These are phyloP conservation scores for Pterostichus niger DNA, from an alignment of 2,888 invertebrate genomes.

Conservation along the genomic window DNA sequence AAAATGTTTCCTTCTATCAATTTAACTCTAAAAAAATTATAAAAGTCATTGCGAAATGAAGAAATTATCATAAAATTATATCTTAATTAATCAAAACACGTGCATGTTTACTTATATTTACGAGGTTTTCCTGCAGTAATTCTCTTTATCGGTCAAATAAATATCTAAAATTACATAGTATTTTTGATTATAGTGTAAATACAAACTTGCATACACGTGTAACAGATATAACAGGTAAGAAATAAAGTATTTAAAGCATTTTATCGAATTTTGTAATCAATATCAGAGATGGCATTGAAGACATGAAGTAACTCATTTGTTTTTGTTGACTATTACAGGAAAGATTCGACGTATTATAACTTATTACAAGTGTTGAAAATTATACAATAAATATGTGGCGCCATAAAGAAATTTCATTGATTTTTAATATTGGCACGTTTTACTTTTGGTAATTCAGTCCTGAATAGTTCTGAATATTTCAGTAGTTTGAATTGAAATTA, in stretches of 20 bases:
- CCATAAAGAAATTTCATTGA: neutral
- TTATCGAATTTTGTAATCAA: constrained; percentile 24
- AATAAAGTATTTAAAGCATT: constrained; percentile 13
- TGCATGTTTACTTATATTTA: neutral
- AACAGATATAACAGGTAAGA: neutral
- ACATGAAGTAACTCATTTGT: neutral
- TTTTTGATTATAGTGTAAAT: neutral
- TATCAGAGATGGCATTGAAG: constrained; percentile 28
- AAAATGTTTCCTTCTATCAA: neutral
- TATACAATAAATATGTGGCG: neutral
- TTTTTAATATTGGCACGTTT: neutral
- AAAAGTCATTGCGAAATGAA: neutral
- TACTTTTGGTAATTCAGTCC: too few species aligned
- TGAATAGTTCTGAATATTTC: too few species aligned
- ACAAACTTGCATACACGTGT: constrained; percentile 17
- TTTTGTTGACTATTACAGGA: neutral
- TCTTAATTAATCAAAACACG: neutral
- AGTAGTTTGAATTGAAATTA: too few species aligned
- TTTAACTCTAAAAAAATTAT: neutral
- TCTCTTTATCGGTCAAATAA: constrained; percentile 17
- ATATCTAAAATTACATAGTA: neutral
- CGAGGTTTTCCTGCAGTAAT: neutral
- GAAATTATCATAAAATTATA: neutral
- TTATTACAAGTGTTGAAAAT: neutral
- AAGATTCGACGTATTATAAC: neutral